Evolutionary conservation across 92 coral and sea anemone species (phyloP), one percentile per base, ranked within the genome.

Genomic region (Siderastrea radians): DNA sequence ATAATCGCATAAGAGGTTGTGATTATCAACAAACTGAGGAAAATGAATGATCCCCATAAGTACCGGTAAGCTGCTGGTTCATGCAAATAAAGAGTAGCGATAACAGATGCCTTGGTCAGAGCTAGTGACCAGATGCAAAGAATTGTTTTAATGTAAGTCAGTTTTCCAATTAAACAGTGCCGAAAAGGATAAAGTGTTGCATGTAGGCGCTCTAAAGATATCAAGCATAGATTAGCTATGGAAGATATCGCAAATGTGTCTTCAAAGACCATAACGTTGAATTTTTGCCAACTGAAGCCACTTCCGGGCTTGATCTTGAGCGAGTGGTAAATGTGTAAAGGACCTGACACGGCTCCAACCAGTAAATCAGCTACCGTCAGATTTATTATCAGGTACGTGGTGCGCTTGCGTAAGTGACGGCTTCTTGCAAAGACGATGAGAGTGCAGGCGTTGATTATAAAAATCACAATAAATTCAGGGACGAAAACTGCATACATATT

Each of bases 361-460:
- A 52, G 48, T 12, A 74, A 38, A 50, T 26, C 38, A 26, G 38
- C 38, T 26, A 26, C 38, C 38, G 38, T 26, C 38, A 26, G 38
- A 26, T 26, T 26, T 26, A 26, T 26, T 26, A 26, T 26, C 38
- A 26, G 38, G 38, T 26, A 26, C 38, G 38, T 26, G n/a, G 58
- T 52, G n/a, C 79, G 48, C 79, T 74, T 74, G 79, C 79, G 79
- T n/a, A 74, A 45, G 3, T 55, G 44, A 62, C 17, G 50, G 16
- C 3, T 58, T 75, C 16, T 43, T 19, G 50, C 51, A 55, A 58
- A 53, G 63, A 9, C 64, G 48, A 55, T 19, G 6, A 53, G 10
- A 43, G 50, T 58, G 66, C 52, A 14, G 66, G 66, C 66, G 17
- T 72, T 72, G 76, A 49, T 48, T 2, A 75, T 45, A 17, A 55